These are phyloP conservation scores for Cavia porcellus DNA, from an alignment of 2,113 vertebrate genomes.

Conservation along the genomic window DNA sequence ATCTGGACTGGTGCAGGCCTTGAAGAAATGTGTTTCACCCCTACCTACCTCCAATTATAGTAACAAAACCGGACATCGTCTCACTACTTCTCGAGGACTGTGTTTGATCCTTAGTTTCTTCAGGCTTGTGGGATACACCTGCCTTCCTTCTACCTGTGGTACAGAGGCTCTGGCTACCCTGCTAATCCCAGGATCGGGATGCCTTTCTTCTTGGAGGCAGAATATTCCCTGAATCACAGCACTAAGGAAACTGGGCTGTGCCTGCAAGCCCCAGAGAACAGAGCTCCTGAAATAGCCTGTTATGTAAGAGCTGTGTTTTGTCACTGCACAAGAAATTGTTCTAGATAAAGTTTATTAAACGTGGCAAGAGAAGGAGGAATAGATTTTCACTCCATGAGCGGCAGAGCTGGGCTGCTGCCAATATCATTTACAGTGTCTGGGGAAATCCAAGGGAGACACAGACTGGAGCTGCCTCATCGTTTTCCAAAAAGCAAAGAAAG, in stretches of 20 bases:
- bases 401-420: slow-evolving; percentile 78
- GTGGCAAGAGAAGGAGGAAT: slow-evolving; percentile 71
- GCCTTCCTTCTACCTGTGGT: neutral
- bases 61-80: neutral
- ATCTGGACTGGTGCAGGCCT: neutral
- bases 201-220: neutral
- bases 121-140: neutral
- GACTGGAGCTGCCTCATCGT: slow-evolving; percentile 69
- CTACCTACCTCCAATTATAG: neutral
- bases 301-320: slow-evolving; percentile 80
- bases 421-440: slow-evolving; percentile 74
- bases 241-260: slow-evolving; percentile 60
- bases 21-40: neutral
- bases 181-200: neutral
- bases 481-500: slow-evolving; percentile 75
- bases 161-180: neutral
- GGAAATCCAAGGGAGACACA: slow-evolving; percentile 85
- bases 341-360: slow-evolving; percentile 82
- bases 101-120: neutral
- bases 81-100: neutral
- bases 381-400: slow-evolving; percentile 65
- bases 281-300: slow-evolving; percentile 79
- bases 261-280: slow-evolving; percentile 76
- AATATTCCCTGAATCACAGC: slow-evolving; percentile 32
- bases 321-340: slow-evolving; percentile 78